Conservation (phyloP, 2,888 invertebrate species). For the Orthonychiurus folsomi region DNA sequence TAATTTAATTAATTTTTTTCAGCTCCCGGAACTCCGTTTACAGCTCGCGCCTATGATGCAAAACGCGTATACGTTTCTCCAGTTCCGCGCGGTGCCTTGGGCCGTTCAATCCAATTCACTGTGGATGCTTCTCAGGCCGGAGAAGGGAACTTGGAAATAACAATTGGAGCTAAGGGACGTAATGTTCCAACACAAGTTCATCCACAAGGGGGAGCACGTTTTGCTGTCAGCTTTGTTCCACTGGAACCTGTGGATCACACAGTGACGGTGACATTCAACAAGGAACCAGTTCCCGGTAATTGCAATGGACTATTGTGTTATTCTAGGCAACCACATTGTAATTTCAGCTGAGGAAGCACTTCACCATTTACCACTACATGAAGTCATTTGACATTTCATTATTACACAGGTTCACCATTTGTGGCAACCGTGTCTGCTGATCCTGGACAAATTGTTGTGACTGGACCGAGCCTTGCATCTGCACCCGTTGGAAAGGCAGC, state of each 20-base stretch:
- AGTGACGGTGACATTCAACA: constrained; percentile 95
- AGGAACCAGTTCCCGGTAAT: constrained; percentile 58
- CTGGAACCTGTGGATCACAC: constrained; percentile 88
- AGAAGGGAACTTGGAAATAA: constrained; percentile 59
- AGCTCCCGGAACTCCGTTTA: constrained; percentile 66
- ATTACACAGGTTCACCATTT: constrained; percentile 79
- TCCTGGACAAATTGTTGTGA: constrained; percentile 52
- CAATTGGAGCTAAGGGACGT: constrained; percentile 83
- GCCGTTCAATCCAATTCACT: constrained; percentile 84
- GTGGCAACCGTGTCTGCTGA: constrained; percentile 63
- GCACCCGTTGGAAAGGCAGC: constrained; percentile 51
- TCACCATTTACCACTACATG: background rate
- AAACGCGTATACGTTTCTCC: constrained; percentile 72
- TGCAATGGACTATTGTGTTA: too few species aligned
- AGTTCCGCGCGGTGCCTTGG: constrained; percentile 72
- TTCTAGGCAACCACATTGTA: too few species aligned
- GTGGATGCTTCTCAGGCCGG: constrained; percentile 38
- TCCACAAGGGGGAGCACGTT: constrained; percentile 72
- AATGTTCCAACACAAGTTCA: constrained; percentile 94
- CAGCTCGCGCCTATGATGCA: constrained; percentile 88
- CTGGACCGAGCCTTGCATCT: constrained; percentile 52
- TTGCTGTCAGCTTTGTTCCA: constrained; percentile 93
- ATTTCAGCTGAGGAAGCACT: constrained; percentile 3
- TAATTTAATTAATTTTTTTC: background rate
- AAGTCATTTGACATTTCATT: too few species aligned